phyloP scores from a whole-genome alignment of 53 echinoderm and acorn worm genomes.

The Luidia sarsii region DNA sequence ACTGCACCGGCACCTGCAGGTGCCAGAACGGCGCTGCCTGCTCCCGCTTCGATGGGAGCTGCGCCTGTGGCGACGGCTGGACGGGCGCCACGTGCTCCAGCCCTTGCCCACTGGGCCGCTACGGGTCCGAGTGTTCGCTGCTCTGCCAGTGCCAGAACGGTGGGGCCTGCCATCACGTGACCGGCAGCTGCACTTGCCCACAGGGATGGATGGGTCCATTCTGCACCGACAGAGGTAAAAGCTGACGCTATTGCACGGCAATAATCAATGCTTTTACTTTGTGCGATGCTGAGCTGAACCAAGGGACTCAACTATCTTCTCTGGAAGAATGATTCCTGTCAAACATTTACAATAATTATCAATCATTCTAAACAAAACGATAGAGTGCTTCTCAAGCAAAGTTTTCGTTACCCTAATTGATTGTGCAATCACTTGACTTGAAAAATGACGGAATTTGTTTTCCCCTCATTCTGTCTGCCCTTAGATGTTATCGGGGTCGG shows the following conservation, averaged over 20 bases:
- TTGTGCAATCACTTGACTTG: no score
- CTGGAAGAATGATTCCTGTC: no score
- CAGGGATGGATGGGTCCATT: conserved; percentile 62
- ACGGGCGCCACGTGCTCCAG: conserved; percentile 63
- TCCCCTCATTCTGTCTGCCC: no score
- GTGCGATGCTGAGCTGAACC: no score
- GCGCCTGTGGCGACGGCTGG: conserved; percentile 78
- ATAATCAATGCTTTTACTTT: no score
- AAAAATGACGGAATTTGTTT: no score
- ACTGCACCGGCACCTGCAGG: conserved; percentile 62
- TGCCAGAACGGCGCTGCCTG: conserved; percentile 77
- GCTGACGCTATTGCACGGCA: no score
- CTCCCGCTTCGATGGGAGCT: conserved; percentile 84
- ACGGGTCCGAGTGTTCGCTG: conserved; percentile 56
- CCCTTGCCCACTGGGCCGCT: conserved; percentile 53
- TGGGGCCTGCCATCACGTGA: conserved; percentile 48
- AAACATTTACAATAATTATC: no score
- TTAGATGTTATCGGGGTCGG: conserved; percentile 5
- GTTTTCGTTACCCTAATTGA: no score
- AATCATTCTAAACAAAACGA: no score
- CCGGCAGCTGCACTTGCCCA: conserved; percentile 54
- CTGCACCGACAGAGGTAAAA: conserved; percentile 50
- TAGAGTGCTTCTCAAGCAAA: no score
- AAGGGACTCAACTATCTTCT: no score
- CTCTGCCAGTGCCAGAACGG: conserved; percentile 64